Percentiles rank a stretch among this genome's conserved stretches.
phyloP scores from a whole-genome alignment of 1,140 invertebrate genomes.

The Rhynchophorus ferrugineus region DNA sequence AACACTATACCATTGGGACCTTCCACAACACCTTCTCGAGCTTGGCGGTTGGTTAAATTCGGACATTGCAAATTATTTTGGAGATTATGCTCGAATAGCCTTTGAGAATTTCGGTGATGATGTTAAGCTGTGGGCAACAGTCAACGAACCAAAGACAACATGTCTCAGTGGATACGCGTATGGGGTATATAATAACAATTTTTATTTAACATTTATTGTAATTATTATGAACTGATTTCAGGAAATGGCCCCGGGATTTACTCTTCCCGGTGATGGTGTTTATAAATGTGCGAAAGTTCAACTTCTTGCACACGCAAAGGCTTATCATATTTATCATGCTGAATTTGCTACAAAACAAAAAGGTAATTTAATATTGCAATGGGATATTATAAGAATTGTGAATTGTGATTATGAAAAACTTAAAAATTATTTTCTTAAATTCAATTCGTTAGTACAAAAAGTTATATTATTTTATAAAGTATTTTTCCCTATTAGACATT shows the following conservation, averaged over 20 bases:
- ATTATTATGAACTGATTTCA: too few relatives aligned
- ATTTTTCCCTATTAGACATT: too few relatives aligned
- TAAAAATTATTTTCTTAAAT: conserved; percentile 1
- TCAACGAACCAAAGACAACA: conserved; percentile 64
- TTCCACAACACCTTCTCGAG: conserved; percentile 34
- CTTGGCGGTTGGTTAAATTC: conserved; percentile 35
- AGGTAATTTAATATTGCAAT: conserved; percentile 5
- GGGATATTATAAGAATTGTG: background rate
- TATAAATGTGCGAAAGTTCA: conserved; percentile 50
- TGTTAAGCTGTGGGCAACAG: conserved; percentile 59
- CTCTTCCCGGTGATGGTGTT: conserved; percentile 42
- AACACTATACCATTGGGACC: conserved; percentile 38
- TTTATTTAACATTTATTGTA: background rate
- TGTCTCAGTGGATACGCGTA: conserved; percentile 43
- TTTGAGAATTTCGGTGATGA: conserved; percentile 53
- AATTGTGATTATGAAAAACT: conserved; percentile 7
- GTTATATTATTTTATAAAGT: too few relatives aligned
- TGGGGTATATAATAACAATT: background rate
- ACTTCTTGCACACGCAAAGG: conserved; percentile 45
- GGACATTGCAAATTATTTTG: conserved; percentile 41
- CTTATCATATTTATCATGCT: conserved; percentile 48
- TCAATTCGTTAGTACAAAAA: too few relatives aligned
- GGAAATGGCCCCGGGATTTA: conserved; percentile 7
- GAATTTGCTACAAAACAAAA: conserved; percentile 35
- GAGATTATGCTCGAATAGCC: conserved; percentile 51